These are phyloP conservation scores for Lepidotrigona ventralis DNA, from an alignment of 1,140 invertebrate species.

Conservation along the genomic window DNA sequence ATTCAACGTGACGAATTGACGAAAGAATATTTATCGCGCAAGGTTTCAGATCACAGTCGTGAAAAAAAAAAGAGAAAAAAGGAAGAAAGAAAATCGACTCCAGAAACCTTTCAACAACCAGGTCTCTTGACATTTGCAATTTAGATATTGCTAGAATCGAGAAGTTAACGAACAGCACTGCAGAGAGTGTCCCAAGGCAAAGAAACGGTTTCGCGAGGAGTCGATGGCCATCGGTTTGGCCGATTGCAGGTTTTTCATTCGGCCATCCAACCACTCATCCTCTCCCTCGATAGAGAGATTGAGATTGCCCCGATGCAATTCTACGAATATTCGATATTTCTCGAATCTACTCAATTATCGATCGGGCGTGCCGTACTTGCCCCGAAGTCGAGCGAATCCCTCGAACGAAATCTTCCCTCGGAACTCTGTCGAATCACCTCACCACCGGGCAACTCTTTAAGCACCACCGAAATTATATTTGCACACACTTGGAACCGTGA, in stretches of 20 bases:
- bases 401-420: slow-evolving; percentile 25
- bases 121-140: background rate
- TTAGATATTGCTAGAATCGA: background rate
- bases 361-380: background rate
- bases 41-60: background rate
- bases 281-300: slow-evolving; percentile 17
- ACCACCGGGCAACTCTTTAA: slow-evolving; percentile 28
- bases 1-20: too few relatives aligned
- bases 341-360: slow-evolving; percentile 51
- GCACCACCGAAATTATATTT: slow-evolving; percentile 68
- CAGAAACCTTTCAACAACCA: background rate
- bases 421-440: background rate
- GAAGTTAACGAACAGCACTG: background rate
- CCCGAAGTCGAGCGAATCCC: slow-evolving; percentile 19
- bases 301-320: slow-evolving; percentile 24
- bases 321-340: slow-evolving; percentile 39
- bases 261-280: background rate
- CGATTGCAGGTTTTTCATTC: slow-evolving; percentile 37
- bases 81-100: background rate
- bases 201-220: background rate
- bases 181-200: background rate
- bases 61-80: background rate
- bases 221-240: background rate
- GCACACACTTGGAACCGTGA: slow-evolving; percentile 52
- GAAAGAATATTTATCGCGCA: background rate